These are phyloP conservation scores for Rutilus rutilus DNA, from an alignment of 2,113 vertebrate genomes.

Conservation along the genomic window DNA sequence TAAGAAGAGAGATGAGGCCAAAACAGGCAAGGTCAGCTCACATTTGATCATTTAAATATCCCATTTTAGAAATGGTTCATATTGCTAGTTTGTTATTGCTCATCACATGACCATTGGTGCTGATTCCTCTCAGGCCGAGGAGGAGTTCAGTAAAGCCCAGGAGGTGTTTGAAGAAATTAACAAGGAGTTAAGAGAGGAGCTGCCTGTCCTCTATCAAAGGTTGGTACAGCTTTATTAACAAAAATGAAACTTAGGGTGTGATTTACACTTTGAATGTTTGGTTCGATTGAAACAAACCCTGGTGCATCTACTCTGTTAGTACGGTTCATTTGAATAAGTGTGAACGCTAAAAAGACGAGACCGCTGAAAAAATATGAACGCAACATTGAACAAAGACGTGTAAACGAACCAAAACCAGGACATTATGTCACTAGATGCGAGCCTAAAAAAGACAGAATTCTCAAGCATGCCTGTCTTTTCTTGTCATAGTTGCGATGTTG, in stretches of 20 bases:
- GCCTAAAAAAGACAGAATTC: too few species aligned
- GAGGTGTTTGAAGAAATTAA: constrained; percentile 93
- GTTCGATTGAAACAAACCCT: too few species aligned
- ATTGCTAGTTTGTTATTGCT: neutral
- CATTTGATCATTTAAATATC: neutral
- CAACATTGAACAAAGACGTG: too few species aligned
- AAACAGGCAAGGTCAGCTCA: constrained; percentile 80
- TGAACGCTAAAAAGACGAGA: too few species aligned
- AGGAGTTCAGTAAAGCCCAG: constrained; percentile 91
- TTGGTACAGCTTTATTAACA: constrained; percentile 65
- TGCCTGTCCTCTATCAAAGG: constrained; percentile 90
- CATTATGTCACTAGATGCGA: too few species aligned
- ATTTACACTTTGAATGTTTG: too few species aligned
- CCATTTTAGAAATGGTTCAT: neutral
- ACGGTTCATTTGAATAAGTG: too few species aligned
- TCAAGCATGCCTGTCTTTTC: too few species aligned
- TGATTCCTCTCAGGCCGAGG: constrained; percentile 82
- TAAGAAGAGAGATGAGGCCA: constrained; percentile 95
- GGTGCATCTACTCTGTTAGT: too few species aligned
- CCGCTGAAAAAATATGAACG: too few species aligned
- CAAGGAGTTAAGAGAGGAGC: constrained; percentile 87
- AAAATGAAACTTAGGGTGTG: neutral
- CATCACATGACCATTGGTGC: neutral
- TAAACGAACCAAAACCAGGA: too few species aligned
- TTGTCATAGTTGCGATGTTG: too few species aligned